phyloP scores from a whole-genome alignment of 1,140 invertebrate genomes.

The Eulimnadia texana region DNA sequence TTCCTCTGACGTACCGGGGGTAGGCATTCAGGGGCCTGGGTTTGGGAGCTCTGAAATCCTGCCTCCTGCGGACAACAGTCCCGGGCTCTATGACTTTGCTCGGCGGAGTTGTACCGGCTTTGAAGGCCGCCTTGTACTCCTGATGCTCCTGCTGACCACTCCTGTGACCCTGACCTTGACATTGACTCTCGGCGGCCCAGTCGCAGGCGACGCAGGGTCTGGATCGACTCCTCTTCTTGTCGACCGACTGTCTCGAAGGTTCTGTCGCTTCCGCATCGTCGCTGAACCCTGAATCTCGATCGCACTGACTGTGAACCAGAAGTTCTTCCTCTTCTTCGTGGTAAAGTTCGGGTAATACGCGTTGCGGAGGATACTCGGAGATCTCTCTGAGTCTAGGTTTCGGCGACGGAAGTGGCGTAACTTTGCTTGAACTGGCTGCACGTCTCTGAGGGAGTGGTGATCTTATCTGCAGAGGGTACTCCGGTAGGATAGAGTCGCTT shows the following conservation, averaged over 20 bases:
- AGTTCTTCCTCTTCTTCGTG: no score
- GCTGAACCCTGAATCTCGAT: background rate
- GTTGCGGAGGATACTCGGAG: no score
- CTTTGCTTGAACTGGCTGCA: no score
- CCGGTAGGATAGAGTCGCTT: background rate
- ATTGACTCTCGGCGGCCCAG: background rate
- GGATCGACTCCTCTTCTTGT: background rate
- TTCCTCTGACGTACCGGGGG: conserved; percentile 6
- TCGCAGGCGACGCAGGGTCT: conserved; percentile 14
- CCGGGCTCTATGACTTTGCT: background rate
- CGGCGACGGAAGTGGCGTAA: no score
- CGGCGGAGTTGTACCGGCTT: conserved; percentile 10
- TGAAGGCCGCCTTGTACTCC: background rate
- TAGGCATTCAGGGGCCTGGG: conserved; percentile 1
- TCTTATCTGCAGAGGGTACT: conserved; percentile 11
- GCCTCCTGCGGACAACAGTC: conserved; percentile 8
- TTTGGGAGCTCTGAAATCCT: conserved; percentile 4
- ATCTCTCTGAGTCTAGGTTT: no score
- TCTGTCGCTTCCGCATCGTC: background rate
- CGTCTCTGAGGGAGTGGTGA: no score
- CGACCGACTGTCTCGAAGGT: no score
- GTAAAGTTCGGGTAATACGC: no score
- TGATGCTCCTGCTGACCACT: background rate
- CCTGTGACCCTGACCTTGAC: background rate
- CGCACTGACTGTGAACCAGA: background rate